Base-by-base conservation (phyloP, 2,888 invertebrate genomes). In the Mayetiola destructor region DNA sequence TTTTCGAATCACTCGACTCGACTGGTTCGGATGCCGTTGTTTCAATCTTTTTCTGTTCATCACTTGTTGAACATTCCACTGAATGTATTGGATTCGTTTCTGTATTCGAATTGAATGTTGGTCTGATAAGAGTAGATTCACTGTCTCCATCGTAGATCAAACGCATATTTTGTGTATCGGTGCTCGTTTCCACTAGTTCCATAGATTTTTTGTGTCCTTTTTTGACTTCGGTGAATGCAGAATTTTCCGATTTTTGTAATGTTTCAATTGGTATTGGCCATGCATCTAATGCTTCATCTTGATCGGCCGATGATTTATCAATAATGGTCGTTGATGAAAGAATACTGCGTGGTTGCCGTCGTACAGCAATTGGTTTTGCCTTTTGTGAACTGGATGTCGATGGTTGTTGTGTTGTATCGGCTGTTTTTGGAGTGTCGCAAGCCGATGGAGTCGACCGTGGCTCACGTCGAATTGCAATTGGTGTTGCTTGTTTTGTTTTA, bases 81-180 rank as follows among this genome's bases (percentile, higher is more conserved):
- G n/a, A n/a, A n/a, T n/a, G n/a, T n/a, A n/a, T n/a, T n/a, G n/a
- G n/a, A 16, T 21, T 27, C 2, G 1, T 37, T 37, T 1, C 2
- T 37, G 16, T 16, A 21, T 20, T 55, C n/a, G n/a, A 2, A 2
- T 37, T 37, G 10, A 8, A 16, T 8, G 23, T 53, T 4, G n/a
- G 9, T 42, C 42, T 39, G 18, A 56, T 42, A 71, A 70, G 48
- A 68, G 68, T 18, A 73, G 59, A 60, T 74, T 3, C 59, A 60
- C 6, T 48, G 0, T 77, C 76, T 36, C 80, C 81, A 56, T 77
- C 79, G 55, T 78, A 80, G 8, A 81, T 73, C 32, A 81, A 67
- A 61, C 78, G 75, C 23, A 81, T 77, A 63, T 81, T 80, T 64
- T 78, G 77, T 9, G 79, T 75, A 56, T 75, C 76, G 60, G 76